Evolutionary conservation across 2,113 vertebrate genomes (phyloP), one percentile per base, ranked within the genome.

Genomic region (Pterocles gutturalis): DNA sequence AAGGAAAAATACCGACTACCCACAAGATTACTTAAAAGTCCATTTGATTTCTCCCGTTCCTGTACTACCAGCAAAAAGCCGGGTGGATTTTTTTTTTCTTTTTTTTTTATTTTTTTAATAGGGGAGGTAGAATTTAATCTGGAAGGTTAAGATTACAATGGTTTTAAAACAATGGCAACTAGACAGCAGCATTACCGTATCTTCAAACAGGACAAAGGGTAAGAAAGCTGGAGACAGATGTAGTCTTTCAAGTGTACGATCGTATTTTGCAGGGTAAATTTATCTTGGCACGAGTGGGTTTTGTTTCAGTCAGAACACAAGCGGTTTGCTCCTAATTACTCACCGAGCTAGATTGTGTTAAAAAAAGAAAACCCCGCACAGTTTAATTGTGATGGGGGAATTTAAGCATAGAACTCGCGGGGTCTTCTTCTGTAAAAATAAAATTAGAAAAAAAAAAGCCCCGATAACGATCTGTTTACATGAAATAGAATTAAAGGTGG

Each of bases 401-500:
- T 76, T 92, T 51, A 90, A 94, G 83, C 79, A 64, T 75, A 83
- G 81, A 95, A 95, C 29, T 91, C 51, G 28, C 2, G 49, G 86
- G 79, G 84, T 89, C 94, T 62, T 93, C 85, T 96, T 92, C 75
- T 84, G 33, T 13, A 29, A 38, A 83, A 36, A 72, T 6, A 51
- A 28, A 20, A 38, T 6, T 24, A n/a, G 33, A 43, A 53, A 34
- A 77, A 51, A 46, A 75, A 3, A 58, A 73, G 5, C 64, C 67
- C 26, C 15, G 94, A 97, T 96, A 96, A 96, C 82, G 91, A 97
- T 98, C 97, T 98, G 95, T 97, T 98, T 98, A 97, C 95, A 92
- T 81, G 96, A 83, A 46, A 83, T 86, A 53, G 86, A 95, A 95
- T 89, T 93, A 92, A 95, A 97, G 96, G 94, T 91, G 55, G 94